These are phyloP conservation scores for Acromyrmex charruanus DNA, from an alignment of 1,140 invertebrate genomes.

Conservation along the genomic window DNA sequence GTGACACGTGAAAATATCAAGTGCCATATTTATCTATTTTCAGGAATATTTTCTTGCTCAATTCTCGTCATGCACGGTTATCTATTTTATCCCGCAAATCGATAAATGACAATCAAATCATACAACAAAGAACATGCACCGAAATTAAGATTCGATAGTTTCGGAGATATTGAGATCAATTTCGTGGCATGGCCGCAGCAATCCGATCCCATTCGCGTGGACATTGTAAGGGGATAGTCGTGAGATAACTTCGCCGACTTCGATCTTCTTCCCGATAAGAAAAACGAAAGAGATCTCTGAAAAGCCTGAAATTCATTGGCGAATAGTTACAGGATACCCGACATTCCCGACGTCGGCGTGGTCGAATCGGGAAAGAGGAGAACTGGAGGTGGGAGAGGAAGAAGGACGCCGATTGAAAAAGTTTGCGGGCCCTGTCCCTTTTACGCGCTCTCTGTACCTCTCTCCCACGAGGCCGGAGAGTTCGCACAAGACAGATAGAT, in stretches of 20 bases:
- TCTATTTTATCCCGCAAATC: not conserved
- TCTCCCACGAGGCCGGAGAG: not conserved
- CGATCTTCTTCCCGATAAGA: slow-evolving; percentile 49
- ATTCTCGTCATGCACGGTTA: slow-evolving; percentile 1
- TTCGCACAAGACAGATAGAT: slow-evolving; percentile 62
- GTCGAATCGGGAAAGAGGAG: slow-evolving; percentile 40
- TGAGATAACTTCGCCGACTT: slow-evolving; percentile 58
- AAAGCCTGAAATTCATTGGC: slow-evolving; percentile 65
- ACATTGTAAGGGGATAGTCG: slow-evolving; percentile 60
- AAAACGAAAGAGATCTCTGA: slow-evolving; percentile 64
- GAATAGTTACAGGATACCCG: slow-evolving; percentile 71
- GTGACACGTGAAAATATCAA: not conserved
- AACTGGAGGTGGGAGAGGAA: not conserved
- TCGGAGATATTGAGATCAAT: slow-evolving; percentile 40
- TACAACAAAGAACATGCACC: slow-evolving; percentile 9
- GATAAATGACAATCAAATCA: slow-evolving; percentile 2
- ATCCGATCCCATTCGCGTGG: slow-evolving; percentile 52
- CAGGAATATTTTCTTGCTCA: not conserved
- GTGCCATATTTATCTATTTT: not conserved
- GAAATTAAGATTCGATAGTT: slow-evolving; percentile 55
- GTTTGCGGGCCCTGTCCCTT: slow-evolving; percentile 64
- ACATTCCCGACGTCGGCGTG: slow-evolving; percentile 65
- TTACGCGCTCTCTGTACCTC: slow-evolving; percentile 9
- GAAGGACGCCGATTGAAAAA: slow-evolving; percentile 75
- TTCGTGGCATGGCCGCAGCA: slow-evolving; percentile 37